Conservation (phyloP, 2,797 vertebrate species). For the Poecilia wingei region DNA sequence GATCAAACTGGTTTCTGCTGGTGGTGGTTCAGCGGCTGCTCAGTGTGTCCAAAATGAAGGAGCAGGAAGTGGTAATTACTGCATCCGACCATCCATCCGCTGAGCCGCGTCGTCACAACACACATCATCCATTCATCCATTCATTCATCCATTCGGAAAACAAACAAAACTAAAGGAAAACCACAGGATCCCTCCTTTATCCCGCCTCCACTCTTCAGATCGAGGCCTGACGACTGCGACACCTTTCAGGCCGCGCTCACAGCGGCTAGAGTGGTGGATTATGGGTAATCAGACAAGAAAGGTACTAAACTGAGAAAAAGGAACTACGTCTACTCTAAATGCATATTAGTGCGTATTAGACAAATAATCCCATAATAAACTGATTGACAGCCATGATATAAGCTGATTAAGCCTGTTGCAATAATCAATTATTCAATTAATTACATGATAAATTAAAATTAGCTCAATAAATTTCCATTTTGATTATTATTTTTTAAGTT, state of each 20-base stretch:
- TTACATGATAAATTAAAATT: too few relatives aligned
- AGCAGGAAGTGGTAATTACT: slow-evolving; percentile 56
- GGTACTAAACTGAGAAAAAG: not conserved
- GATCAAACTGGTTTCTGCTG: not conserved
- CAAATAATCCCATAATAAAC: not conserved
- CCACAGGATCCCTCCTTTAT: slow-evolving; percentile 41
- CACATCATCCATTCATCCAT: slow-evolving; percentile 38
- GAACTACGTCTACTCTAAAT: not conserved
- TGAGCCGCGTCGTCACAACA: slow-evolving; percentile 50
- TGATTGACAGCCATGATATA: not conserved
- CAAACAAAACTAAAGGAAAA: not conserved
- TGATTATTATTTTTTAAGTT: too few relatives aligned
- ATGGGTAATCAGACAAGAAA: slow-evolving; percentile 30
- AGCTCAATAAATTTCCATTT: too few relatives aligned
- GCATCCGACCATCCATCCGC: slow-evolving; percentile 36
- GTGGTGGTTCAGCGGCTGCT: slow-evolving; percentile 10
- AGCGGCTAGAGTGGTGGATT: slow-evolving; percentile 30
- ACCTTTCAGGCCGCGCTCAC: slow-evolving; percentile 21
- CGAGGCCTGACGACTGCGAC: slow-evolving; percentile 27
- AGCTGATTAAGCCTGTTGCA: too few relatives aligned
- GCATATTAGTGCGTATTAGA: not conserved
- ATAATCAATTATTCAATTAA: too few relatives aligned
- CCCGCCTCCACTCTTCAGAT: slow-evolving; percentile 25
- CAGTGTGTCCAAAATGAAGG: slow-evolving; percentile 44
- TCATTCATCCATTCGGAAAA: too few relatives aligned